Evolutionary conservation across 2,888 invertebrate genomes (phyloP).

Genomic region (Sturmia bella): DNA sequence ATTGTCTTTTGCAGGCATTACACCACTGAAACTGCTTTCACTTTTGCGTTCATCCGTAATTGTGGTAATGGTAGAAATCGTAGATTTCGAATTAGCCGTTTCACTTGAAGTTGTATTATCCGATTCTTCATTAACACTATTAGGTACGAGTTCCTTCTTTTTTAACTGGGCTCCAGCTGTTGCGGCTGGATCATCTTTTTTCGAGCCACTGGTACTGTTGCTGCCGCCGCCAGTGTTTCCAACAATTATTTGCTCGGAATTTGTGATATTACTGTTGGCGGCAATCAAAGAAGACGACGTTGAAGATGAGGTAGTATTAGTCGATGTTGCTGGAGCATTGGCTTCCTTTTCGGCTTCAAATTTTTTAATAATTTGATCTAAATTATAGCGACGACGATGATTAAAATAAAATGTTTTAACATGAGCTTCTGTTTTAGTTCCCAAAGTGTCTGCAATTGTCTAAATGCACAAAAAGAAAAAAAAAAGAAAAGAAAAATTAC

Average conservation of each 20-base stretch:
- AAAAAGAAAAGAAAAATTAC: neutral
- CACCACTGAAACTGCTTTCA: conserved; percentile 70
- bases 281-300: conserved; percentile 44
- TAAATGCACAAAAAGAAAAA: conserved; percentile 83
- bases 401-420: conserved; percentile 95
- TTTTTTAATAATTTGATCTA: conserved; percentile 93
- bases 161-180: conserved; percentile 49
- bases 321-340: conserved; percentile 60
- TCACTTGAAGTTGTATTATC: conserved; percentile 76
- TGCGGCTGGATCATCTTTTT: conserved; percentile 62
- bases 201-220: conserved; percentile 48
- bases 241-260: conserved; percentile 39
- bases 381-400: conserved; percentile 93
- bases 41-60: conserved; percentile 69
- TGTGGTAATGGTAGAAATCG: conserved; percentile 61
- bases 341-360: conserved; percentile 87
- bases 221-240: conserved; percentile 50
- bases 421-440: conserved; percentile 97
- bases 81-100: conserved; percentile 71
- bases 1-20: conserved; percentile 71
- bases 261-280: conserved; percentile 47
- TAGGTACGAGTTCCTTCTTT: conserved; percentile 56
- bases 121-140: conserved; percentile 81
- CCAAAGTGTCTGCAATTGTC: conserved; percentile 96
- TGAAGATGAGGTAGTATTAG: conserved; percentile 56